phyloP scores from a whole-genome alignment of 2,888 invertebrate genomes.

The Drosophila quasianomalipes region DNA sequence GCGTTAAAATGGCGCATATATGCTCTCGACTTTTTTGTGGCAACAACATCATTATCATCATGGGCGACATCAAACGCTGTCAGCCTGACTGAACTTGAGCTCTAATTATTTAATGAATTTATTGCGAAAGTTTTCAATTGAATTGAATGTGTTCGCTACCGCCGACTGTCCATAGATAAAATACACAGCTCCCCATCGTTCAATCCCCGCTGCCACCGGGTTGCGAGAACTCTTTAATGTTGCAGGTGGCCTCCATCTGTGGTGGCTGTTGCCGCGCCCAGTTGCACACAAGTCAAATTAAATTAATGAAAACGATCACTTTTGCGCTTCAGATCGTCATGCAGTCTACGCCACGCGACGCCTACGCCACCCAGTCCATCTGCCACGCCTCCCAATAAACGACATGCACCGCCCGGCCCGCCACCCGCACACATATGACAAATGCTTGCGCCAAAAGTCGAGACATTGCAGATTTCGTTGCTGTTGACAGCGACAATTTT shows the following conservation, averaged over 20 bases:
- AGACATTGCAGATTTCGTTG: constrained; percentile 64
- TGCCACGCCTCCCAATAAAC: constrained; percentile 49
- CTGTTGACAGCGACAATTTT: constrained; percentile 73
- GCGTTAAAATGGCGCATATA: constrained; percentile 67
- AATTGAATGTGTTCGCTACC: constrained; percentile 40
- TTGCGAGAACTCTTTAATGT: constrained; percentile 43
- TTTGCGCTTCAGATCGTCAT: constrained; percentile 58
- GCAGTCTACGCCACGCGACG: constrained; percentile 81
- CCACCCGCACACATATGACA: constrained; percentile 29
- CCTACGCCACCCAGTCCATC: constrained; percentile 52
- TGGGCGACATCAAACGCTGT: constrained; percentile 54
- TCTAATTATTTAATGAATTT: constrained; percentile 79
- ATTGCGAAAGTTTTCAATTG: constrained; percentile 74
- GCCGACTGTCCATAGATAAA: constrained; percentile 30
- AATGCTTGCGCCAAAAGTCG: constrained; percentile 54
- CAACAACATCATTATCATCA: constrained; percentile 31
- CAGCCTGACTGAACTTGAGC: constrained; percentile 69
- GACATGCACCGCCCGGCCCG: neutral
- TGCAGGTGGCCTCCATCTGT: constrained; percentile 72
- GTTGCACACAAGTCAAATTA: constrained; percentile 72
- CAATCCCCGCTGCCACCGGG: neutral
- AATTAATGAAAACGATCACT: constrained; percentile 49
- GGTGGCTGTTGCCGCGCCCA: constrained; percentile 66
- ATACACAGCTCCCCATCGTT: neutral
- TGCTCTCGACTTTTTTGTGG: constrained; percentile 40